Conservation (phyloP, 2,797 vertebrate genomes). For the Hydrolagus colliei region DNA sequence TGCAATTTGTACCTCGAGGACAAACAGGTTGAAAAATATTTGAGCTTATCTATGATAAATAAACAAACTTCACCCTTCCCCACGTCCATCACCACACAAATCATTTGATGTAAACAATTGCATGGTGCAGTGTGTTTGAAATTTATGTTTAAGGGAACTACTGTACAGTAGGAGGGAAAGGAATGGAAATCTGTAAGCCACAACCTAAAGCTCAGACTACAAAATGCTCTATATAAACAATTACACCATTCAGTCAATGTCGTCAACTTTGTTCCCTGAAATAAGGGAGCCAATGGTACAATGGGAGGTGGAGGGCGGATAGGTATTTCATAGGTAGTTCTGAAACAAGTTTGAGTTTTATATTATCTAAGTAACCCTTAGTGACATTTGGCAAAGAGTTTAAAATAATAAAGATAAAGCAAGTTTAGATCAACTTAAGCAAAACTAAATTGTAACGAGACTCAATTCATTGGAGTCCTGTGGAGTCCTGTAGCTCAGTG, state of each 20-base stretch:
- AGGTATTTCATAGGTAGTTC: background rate
- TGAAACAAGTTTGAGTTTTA: background rate
- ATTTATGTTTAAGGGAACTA: too few relatives aligned
- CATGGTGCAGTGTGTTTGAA: background rate
- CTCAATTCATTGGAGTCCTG: too few relatives aligned
- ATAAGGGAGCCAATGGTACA: background rate
- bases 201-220: background rate
- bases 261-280: background rate
- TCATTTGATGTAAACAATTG: background rate
- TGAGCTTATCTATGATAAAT: too few relatives aligned
- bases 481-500: too few relatives aligned
- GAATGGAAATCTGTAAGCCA: background rate
- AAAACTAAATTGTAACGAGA: too few relatives aligned
- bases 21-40: too few relatives aligned
- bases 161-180: background rate
- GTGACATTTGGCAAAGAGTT: background rate
- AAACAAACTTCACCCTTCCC: too few relatives aligned
- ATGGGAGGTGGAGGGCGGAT: background rate
- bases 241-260: background rate
- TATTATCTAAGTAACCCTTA: background rate
- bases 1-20: too few relatives aligned
- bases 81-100: too few relatives aligned
- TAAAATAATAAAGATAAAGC: too few relatives aligned
- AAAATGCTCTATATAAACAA: background rate
- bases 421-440: too few relatives aligned